A percentile compares a stretch with the other conserved stretches of the same genome.
Conservation (phyloP, 2,113 vertebrate genomes). For the Smithornis capensis region DNA sequence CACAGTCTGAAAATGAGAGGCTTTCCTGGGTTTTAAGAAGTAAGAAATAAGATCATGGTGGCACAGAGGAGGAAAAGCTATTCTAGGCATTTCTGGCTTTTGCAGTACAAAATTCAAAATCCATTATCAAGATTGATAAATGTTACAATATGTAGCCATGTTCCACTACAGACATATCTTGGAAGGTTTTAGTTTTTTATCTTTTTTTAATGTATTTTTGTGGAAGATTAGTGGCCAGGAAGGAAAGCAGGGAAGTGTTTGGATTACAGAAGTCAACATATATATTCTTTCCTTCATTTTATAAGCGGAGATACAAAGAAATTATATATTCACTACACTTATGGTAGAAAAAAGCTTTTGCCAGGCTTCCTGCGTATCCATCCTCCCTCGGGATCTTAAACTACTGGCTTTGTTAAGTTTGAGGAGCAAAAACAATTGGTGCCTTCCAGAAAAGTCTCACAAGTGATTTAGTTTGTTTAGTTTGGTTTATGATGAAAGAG, state of each 20-base stretch:
- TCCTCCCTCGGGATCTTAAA: neutral
- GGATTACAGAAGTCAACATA: neutral
- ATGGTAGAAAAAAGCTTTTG: neutral
- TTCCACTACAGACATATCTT: neutral
- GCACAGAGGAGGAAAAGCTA: fast-evolving
- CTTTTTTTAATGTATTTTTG: neutral
- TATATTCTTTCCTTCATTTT: neutral
- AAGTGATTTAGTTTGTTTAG: neutral
- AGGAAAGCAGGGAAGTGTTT: neutral
- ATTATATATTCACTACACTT: neutral
- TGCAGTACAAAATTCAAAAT: neutral
- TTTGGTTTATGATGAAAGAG: neutral
- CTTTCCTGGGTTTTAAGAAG: neutral
- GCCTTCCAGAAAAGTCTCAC: neutral
- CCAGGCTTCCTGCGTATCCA: neutral
- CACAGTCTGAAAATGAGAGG: neutral
- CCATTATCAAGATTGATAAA: neutral
- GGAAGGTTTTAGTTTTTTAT: neutral
- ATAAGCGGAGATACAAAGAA: neutral
- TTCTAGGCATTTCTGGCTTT: neutral
- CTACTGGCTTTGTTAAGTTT: neutral
- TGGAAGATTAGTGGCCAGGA: neutral
- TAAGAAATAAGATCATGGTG: neutral
- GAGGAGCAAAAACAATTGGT: neutral
- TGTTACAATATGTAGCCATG: neutral